Evolutionary conservation across 2,113 vertebrate genomes (phyloP), one percentile per base, ranked within the genome.

Genomic region (Eulacestoma nigropectus): DNA sequence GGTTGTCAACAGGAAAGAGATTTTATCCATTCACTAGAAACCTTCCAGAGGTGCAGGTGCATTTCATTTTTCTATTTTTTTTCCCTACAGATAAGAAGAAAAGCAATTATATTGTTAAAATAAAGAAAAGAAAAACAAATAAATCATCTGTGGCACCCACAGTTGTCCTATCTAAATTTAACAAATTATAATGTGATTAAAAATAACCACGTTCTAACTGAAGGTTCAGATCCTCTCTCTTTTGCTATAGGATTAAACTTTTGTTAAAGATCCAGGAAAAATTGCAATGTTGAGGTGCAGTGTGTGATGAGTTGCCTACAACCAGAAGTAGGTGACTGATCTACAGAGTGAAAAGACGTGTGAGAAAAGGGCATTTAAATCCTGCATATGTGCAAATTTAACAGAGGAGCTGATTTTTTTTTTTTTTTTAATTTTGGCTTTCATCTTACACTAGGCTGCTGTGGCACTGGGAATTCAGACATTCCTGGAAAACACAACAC

Each of bases 361-460:
- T 4, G 13, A 92, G 26, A n/a, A 93, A 72, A 86, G 2, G 13
- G 2, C 9, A 37, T 7, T 46, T 72, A 53, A 59, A 67, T 29
- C 6, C 27, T 13, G 1, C 7, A 26, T n/a, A 23, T 39, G 12
- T 59, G 39, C 1, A 73, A 47, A 56, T 77, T 25, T 64, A 80
- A 70, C 6, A 16, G 11, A 59, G 7, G 10, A 75, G 5, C 0
- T 2, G 0, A 22, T 17, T 7, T 17, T 60, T 6, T 25, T 53
- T 78, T 78, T 9, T 79, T 78, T 7, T 30, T 78, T 55, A 11
- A 12, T n/a, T n/a, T 73, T 90, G 32, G 8, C 7, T 86, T 86
- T 32, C 12, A 17, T 53, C 19, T 67, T 69, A 9, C 8, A 32
- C 13, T 15, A 13, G 22, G 11, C 3, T 89, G 3, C n/a, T 33